Evolutionary conservation across 2,113 vertebrate genomes (phyloP).

Genomic region (Equus quagga): DNA sequence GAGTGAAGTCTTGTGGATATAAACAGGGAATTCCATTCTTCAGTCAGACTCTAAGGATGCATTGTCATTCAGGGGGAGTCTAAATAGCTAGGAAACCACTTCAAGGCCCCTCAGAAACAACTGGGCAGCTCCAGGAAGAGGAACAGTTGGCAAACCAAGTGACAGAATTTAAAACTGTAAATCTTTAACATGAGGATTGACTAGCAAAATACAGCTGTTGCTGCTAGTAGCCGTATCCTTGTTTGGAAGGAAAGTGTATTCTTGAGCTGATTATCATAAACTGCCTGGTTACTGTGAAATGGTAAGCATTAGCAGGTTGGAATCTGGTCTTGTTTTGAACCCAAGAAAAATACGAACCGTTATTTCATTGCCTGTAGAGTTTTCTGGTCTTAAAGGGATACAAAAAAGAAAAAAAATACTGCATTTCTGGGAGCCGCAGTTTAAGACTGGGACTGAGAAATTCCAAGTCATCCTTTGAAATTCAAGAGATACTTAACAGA

Average conservation of each 20-base stretch:
- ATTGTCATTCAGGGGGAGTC: constrained; percentile 86
- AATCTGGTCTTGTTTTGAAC: constrained; percentile 62
- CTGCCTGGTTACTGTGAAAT: constrained; percentile 66
- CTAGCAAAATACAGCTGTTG: constrained; percentile 85
- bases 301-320: constrained; percentile 69
- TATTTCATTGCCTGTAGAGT: constrained; percentile 52
- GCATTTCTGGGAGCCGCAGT: not conserved
- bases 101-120: constrained; percentile 89
- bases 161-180: constrained; percentile 81
- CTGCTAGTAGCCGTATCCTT: constrained; percentile 53
- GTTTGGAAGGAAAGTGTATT: constrained; percentile 56
- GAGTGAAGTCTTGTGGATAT: constrained; percentile 86
- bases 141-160: constrained; percentile 85
- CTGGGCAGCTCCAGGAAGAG: constrained; percentile 86
- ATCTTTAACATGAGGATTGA: constrained; percentile 82
- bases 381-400: constrained; percentile 71
- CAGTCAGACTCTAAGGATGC: constrained; percentile 84
- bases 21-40: constrained; percentile 89
- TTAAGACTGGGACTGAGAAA: constrained; percentile 61
- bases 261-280: constrained; percentile 67
- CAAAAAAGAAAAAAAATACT: constrained; percentile 71
- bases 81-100: constrained; percentile 90
- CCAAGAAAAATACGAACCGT: constrained; percentile 68
- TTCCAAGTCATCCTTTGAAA: constrained; percentile 77
- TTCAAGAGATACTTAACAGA: constrained; percentile 74